phyloP scores from a whole-genome alignment of 2,113 vertebrate species.

The Elaphurus davidianus region DNA sequence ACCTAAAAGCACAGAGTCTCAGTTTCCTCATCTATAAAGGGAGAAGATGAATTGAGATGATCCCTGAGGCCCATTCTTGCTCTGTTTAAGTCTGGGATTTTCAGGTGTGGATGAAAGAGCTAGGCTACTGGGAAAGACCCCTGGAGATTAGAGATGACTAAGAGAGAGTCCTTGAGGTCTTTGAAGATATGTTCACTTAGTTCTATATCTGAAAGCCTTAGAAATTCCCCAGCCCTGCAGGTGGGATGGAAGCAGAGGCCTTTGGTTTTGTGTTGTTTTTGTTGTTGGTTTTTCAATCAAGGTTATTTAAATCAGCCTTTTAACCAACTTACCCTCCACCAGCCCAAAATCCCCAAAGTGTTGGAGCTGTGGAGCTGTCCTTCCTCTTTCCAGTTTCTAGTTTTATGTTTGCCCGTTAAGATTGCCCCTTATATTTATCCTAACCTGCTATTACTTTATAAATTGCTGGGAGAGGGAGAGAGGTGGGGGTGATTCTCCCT shows the following conservation, averaged over 20 bases:
- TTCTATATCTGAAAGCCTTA: conserved; percentile 54
- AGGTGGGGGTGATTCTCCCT: conserved; percentile 4
- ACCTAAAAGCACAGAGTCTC: not conserved
- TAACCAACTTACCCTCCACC: not conserved
- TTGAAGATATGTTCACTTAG: conserved; percentile 42
- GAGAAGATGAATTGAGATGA: not conserved
- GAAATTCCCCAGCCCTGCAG: conserved; percentile 53
- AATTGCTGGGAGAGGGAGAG: conserved; percentile 21
- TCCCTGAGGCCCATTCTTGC: not conserved
- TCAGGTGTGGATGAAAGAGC: conserved; percentile 37
- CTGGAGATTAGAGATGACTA: not conserved
- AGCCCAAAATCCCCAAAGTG: not conserved
- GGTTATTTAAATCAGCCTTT: conserved; percentile 29
- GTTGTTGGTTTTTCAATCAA: not conserved
- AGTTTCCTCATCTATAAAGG: not conserved
- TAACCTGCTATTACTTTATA: conserved; percentile 69
- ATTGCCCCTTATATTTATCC: conserved; percentile 54
- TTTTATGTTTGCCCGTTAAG: conserved; percentile 53
- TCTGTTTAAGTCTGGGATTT: not conserved
- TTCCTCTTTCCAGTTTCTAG: conserved; percentile 42
- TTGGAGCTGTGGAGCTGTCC: not conserved
- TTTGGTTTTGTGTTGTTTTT: not conserved
- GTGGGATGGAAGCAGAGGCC: not conserved
- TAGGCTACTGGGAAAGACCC: not conserved
- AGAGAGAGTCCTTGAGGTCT: conserved; percentile 13